Base-by-base conservation (phyloP, 1,140 invertebrate species). In the Eriocheir sinensis region DNA sequence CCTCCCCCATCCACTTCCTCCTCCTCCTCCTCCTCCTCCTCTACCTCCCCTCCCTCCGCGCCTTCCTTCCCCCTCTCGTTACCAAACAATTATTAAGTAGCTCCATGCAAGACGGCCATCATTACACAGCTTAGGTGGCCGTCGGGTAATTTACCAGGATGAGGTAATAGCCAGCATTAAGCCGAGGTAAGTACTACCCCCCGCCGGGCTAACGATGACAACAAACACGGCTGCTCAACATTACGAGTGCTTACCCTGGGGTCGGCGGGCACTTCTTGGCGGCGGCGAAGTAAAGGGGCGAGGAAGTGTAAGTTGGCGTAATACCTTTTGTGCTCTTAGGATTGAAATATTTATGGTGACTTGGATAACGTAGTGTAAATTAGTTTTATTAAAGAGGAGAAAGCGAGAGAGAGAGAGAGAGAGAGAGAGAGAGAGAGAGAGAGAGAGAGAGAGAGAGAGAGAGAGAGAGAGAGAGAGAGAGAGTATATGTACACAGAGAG, bases 11-110 rank as follows among this genome's bases (percentile, higher is more conserved):
- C 8, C 81, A 9, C 88, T 17, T 0, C 36, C 88, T 32, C 27
- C 15, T 6, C 21, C 88, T 6, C 48, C 40, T 32, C 48, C 40
- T 32, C 36, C 88, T 44, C 40, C 38, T 30, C 44, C 86, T 89
- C 30, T 88, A 34, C 48, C 41, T 89, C 88, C 30, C n/a, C 41
- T 89, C 83, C 4, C 36, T 41, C 34, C 83, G 21, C 88, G 30
- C 88, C 88, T 48, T 89, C 88, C 88, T 48, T 89, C 48, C 85
- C 88, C 88, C 88, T 89, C 88, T 89, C 88, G 88, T 89, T 89
- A 89, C 88, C 88, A 89, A 89, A 89, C 88, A 89, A 89, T 89
- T 89, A 89, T 89, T 89, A 89, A 89, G 88, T 41, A 89, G 88
- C 88, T 41, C 88, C 88, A 89, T 32, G 88, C 88, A 48, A 48